Evolutionary conservation across 2,797 vertebrate species (phyloP).

Genomic region (Florisuga fusca): DNA sequence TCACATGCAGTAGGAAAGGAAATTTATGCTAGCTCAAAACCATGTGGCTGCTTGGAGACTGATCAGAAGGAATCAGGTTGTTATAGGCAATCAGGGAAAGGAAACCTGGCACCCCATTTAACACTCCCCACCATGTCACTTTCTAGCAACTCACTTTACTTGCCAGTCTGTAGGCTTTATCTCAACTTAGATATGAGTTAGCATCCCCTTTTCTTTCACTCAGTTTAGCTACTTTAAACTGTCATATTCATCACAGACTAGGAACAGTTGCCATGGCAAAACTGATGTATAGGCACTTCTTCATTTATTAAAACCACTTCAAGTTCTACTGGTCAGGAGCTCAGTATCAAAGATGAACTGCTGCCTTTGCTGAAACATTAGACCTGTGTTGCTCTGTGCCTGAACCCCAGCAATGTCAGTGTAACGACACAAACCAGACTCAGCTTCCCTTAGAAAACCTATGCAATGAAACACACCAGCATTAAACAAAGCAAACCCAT

Average conservation of each 20-base stretch:
- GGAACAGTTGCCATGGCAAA: slow-evolving; percentile 12
- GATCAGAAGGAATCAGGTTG: neutral
- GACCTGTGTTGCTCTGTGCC: neutral
- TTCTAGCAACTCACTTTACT: neutral
- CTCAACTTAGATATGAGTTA: neutral
- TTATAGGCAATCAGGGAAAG: neutral
- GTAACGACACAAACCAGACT: neutral
- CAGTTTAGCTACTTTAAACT: neutral
- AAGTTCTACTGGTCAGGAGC: neutral
- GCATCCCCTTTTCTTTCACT: neutral
- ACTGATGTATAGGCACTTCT: neutral
- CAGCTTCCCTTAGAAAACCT: neutral
- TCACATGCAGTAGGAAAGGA: neutral
- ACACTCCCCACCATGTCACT: neutral
- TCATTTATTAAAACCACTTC: neutral
- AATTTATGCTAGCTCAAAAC: neutral
- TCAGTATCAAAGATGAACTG: neutral
- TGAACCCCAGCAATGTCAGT: neutral
- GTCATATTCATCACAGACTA: neutral
- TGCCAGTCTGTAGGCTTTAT: neutral
- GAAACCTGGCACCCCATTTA: neutral
- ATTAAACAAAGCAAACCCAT: neutral
- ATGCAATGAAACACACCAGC: accelerated
- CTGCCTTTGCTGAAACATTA: neutral
- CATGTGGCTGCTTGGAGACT: accelerated